phyloP scores from a whole-genome alignment of 1,140 invertebrate genomes.

The Drosophila navojoa region DNA sequence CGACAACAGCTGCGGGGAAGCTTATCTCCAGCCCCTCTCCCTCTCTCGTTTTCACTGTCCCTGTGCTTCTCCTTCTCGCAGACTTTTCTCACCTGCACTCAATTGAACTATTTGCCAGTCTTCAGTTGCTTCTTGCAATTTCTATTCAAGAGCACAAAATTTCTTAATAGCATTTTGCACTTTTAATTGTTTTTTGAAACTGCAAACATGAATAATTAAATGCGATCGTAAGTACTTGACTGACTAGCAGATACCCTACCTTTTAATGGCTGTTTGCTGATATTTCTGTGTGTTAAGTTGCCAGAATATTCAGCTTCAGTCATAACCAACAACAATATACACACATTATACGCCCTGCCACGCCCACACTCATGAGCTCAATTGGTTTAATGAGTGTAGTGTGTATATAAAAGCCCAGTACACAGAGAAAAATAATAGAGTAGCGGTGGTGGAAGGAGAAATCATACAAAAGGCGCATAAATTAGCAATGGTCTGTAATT shows the following conservation, averaged over 20 bases:
- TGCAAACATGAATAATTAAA: constrained; percentile 47
- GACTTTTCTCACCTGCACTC: neutral
- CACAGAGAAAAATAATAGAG: constrained; percentile 3
- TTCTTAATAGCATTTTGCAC: constrained; percentile 43
- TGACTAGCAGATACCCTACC: constrained; percentile 21
- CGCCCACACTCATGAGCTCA: constrained; percentile 42
- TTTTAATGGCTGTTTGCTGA: neutral
- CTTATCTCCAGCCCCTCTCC: constrained; percentile 2
- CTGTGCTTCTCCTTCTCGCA: neutral
- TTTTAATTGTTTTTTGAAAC: constrained; percentile 41
- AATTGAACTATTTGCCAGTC: constrained; percentile 36
- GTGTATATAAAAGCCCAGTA: constrained; percentile 8
- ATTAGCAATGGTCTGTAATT: constrained; percentile 82
- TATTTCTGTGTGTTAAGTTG: too few relatives aligned
- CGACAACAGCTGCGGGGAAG: constrained; percentile 42
- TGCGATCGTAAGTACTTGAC: neutral
- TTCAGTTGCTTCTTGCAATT: constrained; percentile 26
- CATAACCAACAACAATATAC: neutral
- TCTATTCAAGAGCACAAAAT: constrained; percentile 24
- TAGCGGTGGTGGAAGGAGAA: constrained; percentile 50
- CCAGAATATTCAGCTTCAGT: too few relatives aligned
- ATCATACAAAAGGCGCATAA: constrained; percentile 81
- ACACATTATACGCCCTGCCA: constrained; percentile 53
- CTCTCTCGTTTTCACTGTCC: neutral
- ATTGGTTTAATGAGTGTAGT: constrained; percentile 24